Evolutionary conservation across 2,888 invertebrate species (phyloP), one percentile per base, ranked within the genome.

Genomic region (Heliconius ethilla): DNA sequence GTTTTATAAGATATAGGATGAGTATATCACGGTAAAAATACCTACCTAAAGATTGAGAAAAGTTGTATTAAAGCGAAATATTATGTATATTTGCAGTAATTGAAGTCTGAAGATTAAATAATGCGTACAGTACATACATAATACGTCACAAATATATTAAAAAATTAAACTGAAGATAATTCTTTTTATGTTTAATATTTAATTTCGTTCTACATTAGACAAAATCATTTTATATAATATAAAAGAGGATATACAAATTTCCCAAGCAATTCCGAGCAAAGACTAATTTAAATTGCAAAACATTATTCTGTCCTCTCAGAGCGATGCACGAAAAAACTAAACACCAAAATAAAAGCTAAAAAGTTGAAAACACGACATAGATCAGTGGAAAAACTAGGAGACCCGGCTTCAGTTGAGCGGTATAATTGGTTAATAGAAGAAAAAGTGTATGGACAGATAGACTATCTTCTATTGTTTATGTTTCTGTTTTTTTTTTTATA

Each of bases 281-380:
- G n/a, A 33, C 72, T 33, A 72, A 63, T 63, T 74, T 74, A 63
- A 74, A 63, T 74, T 69, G 67, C 25, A 40, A 69, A 69, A 69
- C 25, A 40, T 40, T 67, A n/a, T 40, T 69, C 25, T 69, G n/a
- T 25, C 40, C 37, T 11, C 13, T 40, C 40, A 40, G 40, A 40
- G 67, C 55, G 29, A 59, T 59, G 33, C 72, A 72, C n/a, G 55
- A 72, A 72, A 72, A 72, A 59, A 13, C n/a, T 72, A 72, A 72
- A 29, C 33, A 59, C 33, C 7, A 72, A 72, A 70, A 72, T 72
- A 72, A 59, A 33, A 55, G 18, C n/a, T 15, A 72, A 72, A 72
- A 59, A 72, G 29, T 72, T 15, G 22, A 55, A 55, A 72, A 33
- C 27, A 51, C 55, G n/a, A 72, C 15, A 72, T 72, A 72, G 55